Conservation (phyloP, 1,140 invertebrate species). For the Drosophila bipectinata region DNA sequence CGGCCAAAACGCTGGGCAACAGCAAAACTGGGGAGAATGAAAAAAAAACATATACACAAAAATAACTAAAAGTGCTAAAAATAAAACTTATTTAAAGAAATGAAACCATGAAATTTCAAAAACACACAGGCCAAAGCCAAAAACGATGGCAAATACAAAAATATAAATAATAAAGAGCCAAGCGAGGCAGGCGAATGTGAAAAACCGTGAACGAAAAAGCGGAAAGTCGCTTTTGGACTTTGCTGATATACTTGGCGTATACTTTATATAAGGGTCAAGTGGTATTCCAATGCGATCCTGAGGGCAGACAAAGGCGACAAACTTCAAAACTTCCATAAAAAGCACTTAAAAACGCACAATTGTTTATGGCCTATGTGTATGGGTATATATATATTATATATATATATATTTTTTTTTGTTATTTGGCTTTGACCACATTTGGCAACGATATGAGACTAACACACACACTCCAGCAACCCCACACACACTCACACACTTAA, state of each 20-base stretch:
- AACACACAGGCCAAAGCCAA: constrained; percentile 67
- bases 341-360: constrained; percentile 64
- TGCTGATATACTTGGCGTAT: constrained; percentile 41
- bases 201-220: constrained; percentile 31
- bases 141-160: constrained; percentile 68
- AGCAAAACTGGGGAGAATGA: constrained; percentile 55
- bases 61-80: constrained; percentile 79
- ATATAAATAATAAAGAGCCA: constrained; percentile 70
- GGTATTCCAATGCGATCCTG: constrained; percentile 28
- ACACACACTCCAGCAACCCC: constrained; percentile 42
- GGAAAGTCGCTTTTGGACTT: constrained; percentile 47
- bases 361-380: constrained; percentile 17
- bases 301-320: constrained; percentile 40
- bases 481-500: constrained; percentile 41
- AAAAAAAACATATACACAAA: constrained; percentile 71
- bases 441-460: constrained; percentile 59
- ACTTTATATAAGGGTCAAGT: constrained; percentile 27
- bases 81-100: constrained; percentile 83
- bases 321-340: constrained; percentile 68
- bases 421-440: constrained; percentile 77
- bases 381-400: constrained; percentile 17
- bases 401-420: constrained; percentile 55
- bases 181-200: constrained; percentile 19
- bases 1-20: constrained; percentile 44
- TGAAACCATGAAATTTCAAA: constrained; percentile 80